Conservation (phyloP, 2,888 invertebrate species). For the Axea sp. region DNA sequence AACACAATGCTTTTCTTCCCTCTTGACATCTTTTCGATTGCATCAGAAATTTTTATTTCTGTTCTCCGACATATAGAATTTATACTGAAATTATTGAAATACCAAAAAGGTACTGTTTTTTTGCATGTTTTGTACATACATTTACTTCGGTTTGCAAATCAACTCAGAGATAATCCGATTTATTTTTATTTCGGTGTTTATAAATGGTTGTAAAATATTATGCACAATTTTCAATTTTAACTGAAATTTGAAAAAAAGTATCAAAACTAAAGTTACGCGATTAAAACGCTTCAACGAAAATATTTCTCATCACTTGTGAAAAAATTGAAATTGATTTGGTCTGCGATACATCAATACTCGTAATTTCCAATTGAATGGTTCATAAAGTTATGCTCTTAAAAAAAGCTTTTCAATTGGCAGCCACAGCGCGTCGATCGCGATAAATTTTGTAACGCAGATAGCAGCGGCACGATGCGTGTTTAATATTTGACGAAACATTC, state of each 20-base stretch:
- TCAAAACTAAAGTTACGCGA: too few relatives aligned
- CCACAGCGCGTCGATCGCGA: conserved; percentile 71
- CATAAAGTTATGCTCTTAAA: conserved; percentile 62
- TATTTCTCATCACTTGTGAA: conserved; percentile 17
- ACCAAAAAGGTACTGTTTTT: too few relatives aligned
- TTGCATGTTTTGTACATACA: too few relatives aligned
- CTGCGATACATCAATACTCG: conserved; percentile 14
- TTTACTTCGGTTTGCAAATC: too few relatives aligned
- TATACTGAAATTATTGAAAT: too few relatives aligned
- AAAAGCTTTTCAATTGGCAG: conserved; percentile 74
- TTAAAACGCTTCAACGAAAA: too few relatives aligned
- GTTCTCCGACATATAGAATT: too few relatives aligned
- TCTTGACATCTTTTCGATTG: conserved; percentile 26
- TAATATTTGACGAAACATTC: conserved; percentile 78
- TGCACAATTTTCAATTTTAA: too few relatives aligned
- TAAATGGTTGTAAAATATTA: too few relatives aligned
- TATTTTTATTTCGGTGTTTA: too few relatives aligned
- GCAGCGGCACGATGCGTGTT: conserved; percentile 73
- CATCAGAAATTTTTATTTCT: conserved; percentile 34
- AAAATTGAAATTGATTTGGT: conserved; percentile 18
- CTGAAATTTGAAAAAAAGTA: too few relatives aligned
- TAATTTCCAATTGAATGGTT: conserved; percentile 55
- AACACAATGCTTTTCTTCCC: conserved; percentile 59
- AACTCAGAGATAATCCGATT: too few relatives aligned
- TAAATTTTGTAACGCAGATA: conserved; percentile 74